These are phyloP conservation scores for Lasioglossum vierecki DNA, from an alignment of 2,888 invertebrate species.

Conservation along the genomic window DNA sequence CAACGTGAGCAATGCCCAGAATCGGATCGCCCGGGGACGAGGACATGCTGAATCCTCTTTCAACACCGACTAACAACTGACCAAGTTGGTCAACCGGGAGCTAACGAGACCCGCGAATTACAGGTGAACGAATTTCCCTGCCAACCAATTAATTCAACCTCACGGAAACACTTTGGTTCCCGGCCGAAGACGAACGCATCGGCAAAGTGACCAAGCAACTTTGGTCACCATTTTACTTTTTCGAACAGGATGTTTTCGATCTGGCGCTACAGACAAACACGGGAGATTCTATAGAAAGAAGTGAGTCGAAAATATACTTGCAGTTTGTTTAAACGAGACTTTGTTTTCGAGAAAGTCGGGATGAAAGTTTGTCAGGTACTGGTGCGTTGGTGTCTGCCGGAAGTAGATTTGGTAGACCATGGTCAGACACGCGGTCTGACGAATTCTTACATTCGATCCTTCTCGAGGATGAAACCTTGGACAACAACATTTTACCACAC, in stretches of 20 bases:
- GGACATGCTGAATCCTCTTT: constrained; percentile 49
- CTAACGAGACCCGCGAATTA: constrained; percentile 51
- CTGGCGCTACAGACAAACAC: background rate
- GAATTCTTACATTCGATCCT: background rate
- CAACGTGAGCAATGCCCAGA: constrained; percentile 8
- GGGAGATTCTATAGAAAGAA: background rate
- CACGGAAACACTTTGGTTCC: constrained; percentile 55
- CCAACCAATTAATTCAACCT: constrained; percentile 71
- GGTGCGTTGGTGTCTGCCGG: background rate
- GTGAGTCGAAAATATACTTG: background rate
- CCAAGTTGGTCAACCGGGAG: constrained; percentile 56
- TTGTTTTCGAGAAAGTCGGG: background rate
- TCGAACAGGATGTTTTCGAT: background rate
- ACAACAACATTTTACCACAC: background rate
- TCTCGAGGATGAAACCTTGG: background rate
- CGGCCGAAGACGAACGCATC: constrained; percentile 6
- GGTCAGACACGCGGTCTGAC: background rate
- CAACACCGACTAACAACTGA: constrained; percentile 50
- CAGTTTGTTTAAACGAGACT: background rate
- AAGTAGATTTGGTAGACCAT: background rate
- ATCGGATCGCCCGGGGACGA: constrained; percentile 11
- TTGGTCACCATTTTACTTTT: background rate
- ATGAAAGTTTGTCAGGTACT: background rate
- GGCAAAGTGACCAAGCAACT: background rate
- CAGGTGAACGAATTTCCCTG: constrained; percentile 34